Percentiles rank a stretch among this genome's conserved stretches.
These are phyloP conservation scores for Luperina nickerlii DNA, from an alignment of 2,888 invertebrate genomes.

Conservation along the genomic window DNA sequence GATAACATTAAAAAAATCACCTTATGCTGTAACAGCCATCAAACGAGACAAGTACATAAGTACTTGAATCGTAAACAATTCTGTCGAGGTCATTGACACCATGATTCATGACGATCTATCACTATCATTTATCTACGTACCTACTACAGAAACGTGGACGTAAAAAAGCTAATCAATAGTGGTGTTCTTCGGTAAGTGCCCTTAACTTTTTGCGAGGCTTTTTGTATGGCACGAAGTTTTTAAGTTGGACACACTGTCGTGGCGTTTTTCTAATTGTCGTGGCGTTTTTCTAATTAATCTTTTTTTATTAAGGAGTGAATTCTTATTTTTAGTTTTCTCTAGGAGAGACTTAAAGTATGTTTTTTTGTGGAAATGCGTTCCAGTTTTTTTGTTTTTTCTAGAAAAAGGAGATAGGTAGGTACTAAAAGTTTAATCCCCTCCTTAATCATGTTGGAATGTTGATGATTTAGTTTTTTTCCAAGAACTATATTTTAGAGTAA, in stretches of 20 bases:
- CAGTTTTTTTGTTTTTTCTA: not conserved
- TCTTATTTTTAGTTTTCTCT: not conserved
- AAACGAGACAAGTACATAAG: constrained; percentile 44
- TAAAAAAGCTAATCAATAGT: constrained; percentile 83
- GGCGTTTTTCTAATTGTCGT: constrained; percentile 6
- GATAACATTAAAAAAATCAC: constrained; percentile 54
- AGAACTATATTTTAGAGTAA: not conserved
- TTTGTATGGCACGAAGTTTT: constrained; percentile 70
- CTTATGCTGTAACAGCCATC: constrained; percentile 41
- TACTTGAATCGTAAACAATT: constrained; percentile 57
- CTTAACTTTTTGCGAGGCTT: constrained; percentile 78
- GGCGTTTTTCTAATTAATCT: constrained; percentile 7
- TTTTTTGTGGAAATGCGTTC: not conserved
- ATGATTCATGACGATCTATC: constrained; percentile 77
- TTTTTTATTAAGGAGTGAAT: not conserved
- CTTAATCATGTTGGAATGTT: not conserved
- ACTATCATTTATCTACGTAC: constrained; percentile 74
- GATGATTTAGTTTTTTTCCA: not conserved
- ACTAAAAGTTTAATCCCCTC: no score
- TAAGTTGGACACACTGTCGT: constrained; percentile 45
- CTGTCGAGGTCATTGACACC: constrained; percentile 64
- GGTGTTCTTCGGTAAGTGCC: constrained; percentile 79
- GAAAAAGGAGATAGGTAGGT: not conserved
- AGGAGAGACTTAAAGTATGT: not conserved
- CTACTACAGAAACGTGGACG: constrained; percentile 41